phyloP scores from a whole-genome alignment of 2,888 invertebrate genomes.

The Xestia rhomboidea region DNA sequence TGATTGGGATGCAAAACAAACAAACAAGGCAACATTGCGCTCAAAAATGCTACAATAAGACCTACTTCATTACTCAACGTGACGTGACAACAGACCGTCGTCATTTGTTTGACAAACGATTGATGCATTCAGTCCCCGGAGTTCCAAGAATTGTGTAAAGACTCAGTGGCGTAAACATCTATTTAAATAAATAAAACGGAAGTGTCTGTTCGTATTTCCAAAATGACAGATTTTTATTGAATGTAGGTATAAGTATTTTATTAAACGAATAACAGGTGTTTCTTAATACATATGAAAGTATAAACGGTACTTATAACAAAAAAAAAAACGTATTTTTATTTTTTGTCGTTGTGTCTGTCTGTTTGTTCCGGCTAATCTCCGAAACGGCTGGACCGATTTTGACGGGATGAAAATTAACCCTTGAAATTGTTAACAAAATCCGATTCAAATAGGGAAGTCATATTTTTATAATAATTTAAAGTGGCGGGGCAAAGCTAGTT shows the following conservation, averaged over 20 bases:
- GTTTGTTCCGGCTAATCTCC: not conserved
- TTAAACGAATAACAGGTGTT: no score
- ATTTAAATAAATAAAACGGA: not conserved
- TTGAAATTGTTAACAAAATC: no score
- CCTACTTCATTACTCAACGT: slow-evolving; percentile 18
- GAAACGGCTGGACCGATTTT: not conserved
- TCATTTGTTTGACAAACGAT: slow-evolving; percentile 36
- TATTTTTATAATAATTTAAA: not conserved
- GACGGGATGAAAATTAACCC: no score
- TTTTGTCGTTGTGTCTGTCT: not conserved
- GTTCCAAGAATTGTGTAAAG: slow-evolving; percentile 1
- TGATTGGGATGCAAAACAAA: not conserved
- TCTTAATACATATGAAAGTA: no score
- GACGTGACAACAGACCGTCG: slow-evolving; percentile 6
- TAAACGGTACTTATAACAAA: no score
- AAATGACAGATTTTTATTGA: no score
- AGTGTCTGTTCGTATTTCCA: not conserved
- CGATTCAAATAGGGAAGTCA: not conserved
- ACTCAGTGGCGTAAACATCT: slow-evolving; percentile 4
- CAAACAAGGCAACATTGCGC: not conserved
- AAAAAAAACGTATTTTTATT: no score
- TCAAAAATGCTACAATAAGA: not conserved
- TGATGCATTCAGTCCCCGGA: not conserved
- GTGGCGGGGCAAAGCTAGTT: not conserved
- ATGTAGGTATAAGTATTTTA: no score